Evolutionary conservation across 2,888 invertebrate species (phyloP).

Genomic region (Drosophila cracens): DNA sequence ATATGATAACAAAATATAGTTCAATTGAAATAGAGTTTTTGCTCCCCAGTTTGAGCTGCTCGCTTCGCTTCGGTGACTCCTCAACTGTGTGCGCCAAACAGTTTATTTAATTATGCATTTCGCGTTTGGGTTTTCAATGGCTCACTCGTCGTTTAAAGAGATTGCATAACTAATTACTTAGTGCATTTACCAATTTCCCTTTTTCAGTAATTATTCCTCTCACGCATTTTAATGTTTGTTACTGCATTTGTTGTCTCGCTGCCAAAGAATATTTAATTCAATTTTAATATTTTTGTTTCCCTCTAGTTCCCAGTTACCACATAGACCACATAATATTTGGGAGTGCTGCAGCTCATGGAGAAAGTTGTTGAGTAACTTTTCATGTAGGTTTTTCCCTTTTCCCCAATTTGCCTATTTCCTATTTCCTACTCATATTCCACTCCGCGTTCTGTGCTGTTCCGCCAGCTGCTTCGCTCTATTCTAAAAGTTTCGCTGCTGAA

Average conservation of each 20-base stretch:
- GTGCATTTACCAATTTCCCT: conserved; percentile 63
- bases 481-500: conserved; percentile 16
- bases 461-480: not conserved
- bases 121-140: conserved; percentile 3
- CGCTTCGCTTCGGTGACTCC: conserved; percentile 27
- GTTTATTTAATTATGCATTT: conserved; percentile 46
- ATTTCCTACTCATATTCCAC: not conserved
- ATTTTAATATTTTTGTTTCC: not conserved
- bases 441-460: conserved; percentile 7
- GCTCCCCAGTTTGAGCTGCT: conserved; percentile 29
- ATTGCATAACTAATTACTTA: conserved; percentile 70
- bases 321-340: conserved; percentile 5
- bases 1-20: no score
- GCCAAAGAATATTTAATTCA: not conserved
- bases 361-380: conserved; percentile 62
- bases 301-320: conserved; percentile 12
- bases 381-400: conserved; percentile 15
- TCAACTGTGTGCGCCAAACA: conserved; percentile 34
- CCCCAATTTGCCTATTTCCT: not conserved
- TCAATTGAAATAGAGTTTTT: not conserved
- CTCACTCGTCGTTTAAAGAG: conserved; percentile 56
- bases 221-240: conserved; percentile 41
- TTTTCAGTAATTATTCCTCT: conserved; percentile 16
- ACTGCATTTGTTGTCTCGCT: conserved; percentile 15
- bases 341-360: conserved; percentile 38